Base-by-base conservation (phyloP, 2,113 vertebrate genomes). In the Talpa occidentalis region DNA sequence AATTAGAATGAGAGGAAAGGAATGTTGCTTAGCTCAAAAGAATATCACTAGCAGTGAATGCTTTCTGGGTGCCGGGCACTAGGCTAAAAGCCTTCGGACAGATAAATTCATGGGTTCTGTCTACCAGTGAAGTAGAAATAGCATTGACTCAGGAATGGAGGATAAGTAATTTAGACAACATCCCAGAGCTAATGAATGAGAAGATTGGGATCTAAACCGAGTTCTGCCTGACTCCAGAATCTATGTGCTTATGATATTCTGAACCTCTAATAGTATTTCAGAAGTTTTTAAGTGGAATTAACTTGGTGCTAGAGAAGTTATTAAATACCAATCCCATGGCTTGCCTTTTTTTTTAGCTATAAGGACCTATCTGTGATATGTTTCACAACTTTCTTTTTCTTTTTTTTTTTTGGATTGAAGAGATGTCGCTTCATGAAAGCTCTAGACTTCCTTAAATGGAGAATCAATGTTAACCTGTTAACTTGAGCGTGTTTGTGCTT, bases 321-420 rank as follows among this genome's bases (percentile, higher is more conserved):
- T 0, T 7, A 28, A 80, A 66, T 30, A 15, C 10, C 64, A 19
- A 52, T 1, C 2, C 17, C 24, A 47, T 15, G 42, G 37, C 17
- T 73, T 16, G 15, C 7, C 1, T 69, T 30, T 74, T 78, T 64
- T 37, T 21, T 42, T 84, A 70, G 85, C 49, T 32, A 22, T 15
- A 74, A 78, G 70, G 49, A 37, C 37, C 8, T 64, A 28, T 70
- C 52, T 87, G 76, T 10, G 0, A 21, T 78, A 12, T 69, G 47
- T 8, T 28, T 60, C 19, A 24, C 8, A 52, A 3, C 32, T 40
- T 26, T 10, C 10, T 64, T 28, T 2, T 21, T 37, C 16, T 15
- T 70, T 79, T 86, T 72, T 15, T 70, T 79, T 86, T 72, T 87
- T 83, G 73, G 24, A 69, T 24, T 62, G 17, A 95, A 90, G 47